Evolutionary conservation across 1,140 invertebrate species (phyloP).

Genomic region (Lepidurus apus): DNA sequence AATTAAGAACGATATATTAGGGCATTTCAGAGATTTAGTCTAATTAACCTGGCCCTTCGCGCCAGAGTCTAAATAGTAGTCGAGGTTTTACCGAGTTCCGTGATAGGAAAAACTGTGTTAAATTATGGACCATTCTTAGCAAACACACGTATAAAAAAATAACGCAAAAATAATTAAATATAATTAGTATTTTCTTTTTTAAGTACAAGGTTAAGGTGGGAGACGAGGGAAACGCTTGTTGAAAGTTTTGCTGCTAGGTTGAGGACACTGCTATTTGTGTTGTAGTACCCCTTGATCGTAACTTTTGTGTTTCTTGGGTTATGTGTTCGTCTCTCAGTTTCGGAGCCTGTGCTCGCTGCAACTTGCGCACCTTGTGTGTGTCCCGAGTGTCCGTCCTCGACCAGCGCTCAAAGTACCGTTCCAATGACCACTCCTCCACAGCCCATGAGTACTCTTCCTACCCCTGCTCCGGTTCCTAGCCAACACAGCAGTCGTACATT

Average conservation of each 20-base stretch:
- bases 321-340: background rate
- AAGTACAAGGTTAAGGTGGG: background rate
- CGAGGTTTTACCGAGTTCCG: background rate
- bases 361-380: conserved; percentile 38
- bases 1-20: background rate
- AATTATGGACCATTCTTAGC: background rate
- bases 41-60: background rate
- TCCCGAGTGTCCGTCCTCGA: conserved; percentile 33
- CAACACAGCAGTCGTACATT: conserved; percentile 26
- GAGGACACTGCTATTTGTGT: background rate
- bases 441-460: conserved; percentile 7
- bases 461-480: conserved; percentile 6
- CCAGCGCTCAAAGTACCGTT: conserved; percentile 15
- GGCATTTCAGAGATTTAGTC: background rate
- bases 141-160: background rate
- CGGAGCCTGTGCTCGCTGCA: conserved; percentile 32
- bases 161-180: background rate
- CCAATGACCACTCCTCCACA: conserved; percentile 15
- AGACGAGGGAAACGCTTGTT: background rate
- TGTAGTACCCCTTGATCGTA: background rate
- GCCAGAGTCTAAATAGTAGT: background rate
- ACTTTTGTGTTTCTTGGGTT: conserved; percentile 11
- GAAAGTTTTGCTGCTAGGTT: background rate
- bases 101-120: background rate
- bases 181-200: background rate